These are phyloP conservation scores for Saccostrea echinata DNA, from an alignment of 1,140 invertebrate genomes.

Conservation along the genomic window DNA sequence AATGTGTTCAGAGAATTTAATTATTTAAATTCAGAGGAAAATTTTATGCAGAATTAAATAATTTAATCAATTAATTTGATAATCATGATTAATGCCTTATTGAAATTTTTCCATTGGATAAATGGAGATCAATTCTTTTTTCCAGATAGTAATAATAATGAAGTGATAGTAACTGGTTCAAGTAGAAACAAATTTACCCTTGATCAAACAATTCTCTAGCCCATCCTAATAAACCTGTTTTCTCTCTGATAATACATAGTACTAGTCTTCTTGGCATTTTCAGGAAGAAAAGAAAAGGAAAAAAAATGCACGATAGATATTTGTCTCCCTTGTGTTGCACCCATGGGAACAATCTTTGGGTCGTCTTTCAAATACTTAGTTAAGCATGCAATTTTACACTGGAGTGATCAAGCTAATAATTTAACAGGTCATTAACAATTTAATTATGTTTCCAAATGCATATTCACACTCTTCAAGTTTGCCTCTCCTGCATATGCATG, in stretches of 20 bases:
- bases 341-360: background rate
- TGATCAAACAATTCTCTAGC: too few relatives aligned
- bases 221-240: too few relatives aligned
- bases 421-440: background rate
- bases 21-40: too few relatives aligned
- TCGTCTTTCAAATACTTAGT: background rate
- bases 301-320: background rate
- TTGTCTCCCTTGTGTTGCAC: background rate
- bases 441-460: slow-evolving; percentile 8
- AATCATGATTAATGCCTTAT: background rate
- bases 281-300: too few relatives aligned
- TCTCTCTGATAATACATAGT: too few relatives aligned
- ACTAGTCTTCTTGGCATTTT: too few relatives aligned
- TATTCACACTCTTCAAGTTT: background rate
- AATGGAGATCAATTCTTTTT: background rate
- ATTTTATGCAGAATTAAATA: background rate
- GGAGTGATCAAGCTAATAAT: background rate
- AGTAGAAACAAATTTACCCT: too few relatives aligned
- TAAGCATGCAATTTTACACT: slow-evolving; percentile 6
- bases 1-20: too few relatives aligned
- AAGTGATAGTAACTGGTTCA: too few relatives aligned
- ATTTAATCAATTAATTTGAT: background rate
- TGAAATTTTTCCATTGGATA: background rate
- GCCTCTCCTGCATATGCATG: background rate
- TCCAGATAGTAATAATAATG: too few relatives aligned